A percentile compares a stretch with the other conserved stretches of the same genome.
These are phyloP conservation scores for Pygmarrhopalites habei DNA, from an alignment of 1,140 invertebrate species.

Conservation along the genomic window DNA sequence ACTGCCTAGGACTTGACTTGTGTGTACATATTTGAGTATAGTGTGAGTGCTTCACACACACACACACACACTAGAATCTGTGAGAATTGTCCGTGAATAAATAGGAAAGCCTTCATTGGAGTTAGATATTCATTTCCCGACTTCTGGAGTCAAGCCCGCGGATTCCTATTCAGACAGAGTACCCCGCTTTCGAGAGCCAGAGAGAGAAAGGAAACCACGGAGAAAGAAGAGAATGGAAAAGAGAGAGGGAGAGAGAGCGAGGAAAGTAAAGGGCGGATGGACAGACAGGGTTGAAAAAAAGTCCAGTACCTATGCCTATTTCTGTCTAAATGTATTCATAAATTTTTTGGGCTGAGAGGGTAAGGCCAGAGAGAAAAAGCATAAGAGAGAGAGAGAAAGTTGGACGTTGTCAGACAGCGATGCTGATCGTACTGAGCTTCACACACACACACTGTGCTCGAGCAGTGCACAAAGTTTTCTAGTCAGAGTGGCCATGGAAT, in stretches of 20 bases:
- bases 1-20: too few relatives aligned
- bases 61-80: too few relatives aligned
- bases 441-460: neutral
- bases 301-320: conserved; percentile 16
- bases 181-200: too few relatives aligned
- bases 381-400: conserved; percentile 3
- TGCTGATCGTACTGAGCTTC: neutral
- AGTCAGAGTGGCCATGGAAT: conserved; percentile 30
- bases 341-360: conserved; percentile 28
- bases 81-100: neutral
- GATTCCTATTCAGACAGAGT: neutral
- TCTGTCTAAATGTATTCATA: conserved; percentile 32
- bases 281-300: conserved; percentile 6
- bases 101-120: conserved; percentile 3
- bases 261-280: neutral
- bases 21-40: too few relatives aligned
- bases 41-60: too few relatives aligned
- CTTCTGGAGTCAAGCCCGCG: neutral
- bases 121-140: neutral
- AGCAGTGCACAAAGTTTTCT: conserved; percentile 18
- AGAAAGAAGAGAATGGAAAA: neutral
- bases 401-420: conserved; percentile 3
- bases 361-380: neutral
- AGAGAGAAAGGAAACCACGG: neutral
- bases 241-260: neutral